Evolutionary conservation across 2,113 vertebrate species (phyloP).

Genomic region (Rana temporaria): DNA sequence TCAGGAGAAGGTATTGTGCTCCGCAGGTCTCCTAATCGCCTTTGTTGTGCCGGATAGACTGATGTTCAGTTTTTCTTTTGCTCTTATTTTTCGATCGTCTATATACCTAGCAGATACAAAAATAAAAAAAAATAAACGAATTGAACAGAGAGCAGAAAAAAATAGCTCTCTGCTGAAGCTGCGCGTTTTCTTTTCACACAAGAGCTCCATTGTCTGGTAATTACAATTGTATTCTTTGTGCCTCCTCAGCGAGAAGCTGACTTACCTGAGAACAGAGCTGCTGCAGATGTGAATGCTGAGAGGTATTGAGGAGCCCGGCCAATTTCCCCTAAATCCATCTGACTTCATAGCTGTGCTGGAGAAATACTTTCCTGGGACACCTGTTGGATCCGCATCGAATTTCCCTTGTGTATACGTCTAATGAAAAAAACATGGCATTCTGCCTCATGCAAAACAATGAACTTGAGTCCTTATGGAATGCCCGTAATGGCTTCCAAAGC

Average conservation of each 20-base stretch:
- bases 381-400: slow-evolving; percentile 49
- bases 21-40: background rate
- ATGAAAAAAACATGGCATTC: slow-evolving; percentile 56
- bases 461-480: slow-evolving; percentile 52
- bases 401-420: slow-evolving; percentile 51
- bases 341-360: slow-evolving; percentile 48
- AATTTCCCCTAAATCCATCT: slow-evolving; percentile 57
- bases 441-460: slow-evolving; percentile 56
- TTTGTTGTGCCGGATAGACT: background rate
- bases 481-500: slow-evolving; percentile 54
- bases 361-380: slow-evolving; percentile 49
- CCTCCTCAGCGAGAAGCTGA: slow-evolving; percentile 30
- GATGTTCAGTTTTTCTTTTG: slow-evolving; percentile 13
- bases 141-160: slow-evolving; percentile 19
- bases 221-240: slow-evolving; percentile 55
- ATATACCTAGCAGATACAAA: slow-evolving; percentile 28
- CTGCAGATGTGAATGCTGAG: slow-evolving; percentile 49
- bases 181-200: slow-evolving; percentile 37
- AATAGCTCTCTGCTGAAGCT: slow-evolving; percentile 35
- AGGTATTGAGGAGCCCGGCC: slow-evolving; percentile 37
- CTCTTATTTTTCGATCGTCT: background rate
- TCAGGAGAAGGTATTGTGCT: background rate
- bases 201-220: slow-evolving; percentile 47
- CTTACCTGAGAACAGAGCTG: slow-evolving; percentile 47
- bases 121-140: background rate